These are phyloP conservation scores for Aleiodes testaceus DNA, from an alignment of 2,888 invertebrate genomes.

Conservation along the genomic window DNA sequence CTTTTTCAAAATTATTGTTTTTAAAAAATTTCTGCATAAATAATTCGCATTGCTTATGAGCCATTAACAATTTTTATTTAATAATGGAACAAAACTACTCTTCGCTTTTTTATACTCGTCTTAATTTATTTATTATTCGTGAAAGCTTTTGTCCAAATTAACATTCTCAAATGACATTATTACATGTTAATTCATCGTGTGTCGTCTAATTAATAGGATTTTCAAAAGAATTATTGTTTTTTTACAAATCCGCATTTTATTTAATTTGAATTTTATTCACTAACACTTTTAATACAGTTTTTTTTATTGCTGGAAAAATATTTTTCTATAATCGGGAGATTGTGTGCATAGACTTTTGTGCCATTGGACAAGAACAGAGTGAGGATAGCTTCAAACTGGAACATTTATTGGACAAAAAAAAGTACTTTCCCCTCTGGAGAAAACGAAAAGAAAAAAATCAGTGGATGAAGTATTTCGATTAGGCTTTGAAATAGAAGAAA, in stretches of 20 bases:
- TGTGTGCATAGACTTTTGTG: slow-evolving; percentile 9
- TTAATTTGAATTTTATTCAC: background rate
- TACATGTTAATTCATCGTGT: background rate
- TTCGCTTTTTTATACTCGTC: slow-evolving; percentile 15
- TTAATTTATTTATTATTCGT: slow-evolving; percentile 17
- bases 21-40: background rate
- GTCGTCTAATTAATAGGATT: background rate
- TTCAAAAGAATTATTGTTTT: no score
- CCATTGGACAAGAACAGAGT: slow-evolving; percentile 20
- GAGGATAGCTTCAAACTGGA: slow-evolving; percentile 44
- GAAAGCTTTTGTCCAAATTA: slow-evolving; percentile 21
- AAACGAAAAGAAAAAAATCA: slow-evolving; percentile 43
- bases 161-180: background rate
- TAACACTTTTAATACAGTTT: slow-evolving; percentile 11
- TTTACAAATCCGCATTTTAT: background rate
- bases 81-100: background rate
- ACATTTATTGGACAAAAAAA: slow-evolving; percentile 38
- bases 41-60: slow-evolving; percentile 14
- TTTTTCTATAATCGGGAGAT: slow-evolving; percentile 13
- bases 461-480: slow-evolving; percentile 36
- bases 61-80: background rate
- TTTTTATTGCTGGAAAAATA: slow-evolving; percentile 33
- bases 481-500: no score
- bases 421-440: slow-evolving; percentile 36
- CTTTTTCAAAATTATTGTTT: slow-evolving; percentile 14